Conservation (phyloP, 1,140 invertebrate species). For the Drosophila repletoides region DNA sequence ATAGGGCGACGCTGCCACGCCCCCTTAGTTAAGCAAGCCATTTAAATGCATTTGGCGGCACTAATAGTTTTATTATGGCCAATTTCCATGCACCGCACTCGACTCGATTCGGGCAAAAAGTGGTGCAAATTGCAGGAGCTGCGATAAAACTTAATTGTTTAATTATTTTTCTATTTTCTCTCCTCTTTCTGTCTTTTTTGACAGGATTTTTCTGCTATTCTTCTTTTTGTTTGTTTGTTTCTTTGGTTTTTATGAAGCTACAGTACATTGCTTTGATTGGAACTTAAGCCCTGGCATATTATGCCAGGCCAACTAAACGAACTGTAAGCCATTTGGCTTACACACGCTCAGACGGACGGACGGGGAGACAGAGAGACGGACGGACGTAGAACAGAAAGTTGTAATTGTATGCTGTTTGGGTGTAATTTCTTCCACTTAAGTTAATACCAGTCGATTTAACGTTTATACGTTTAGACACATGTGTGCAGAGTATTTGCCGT, state of each 20-base stretch:
- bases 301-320: slow-evolving; percentile 64
- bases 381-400: slow-evolving; percentile 9
- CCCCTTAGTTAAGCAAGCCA: slow-evolving; percentile 53
- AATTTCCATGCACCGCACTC: slow-evolving; percentile 9
- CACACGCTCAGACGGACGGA: background rate
- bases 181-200: background rate
- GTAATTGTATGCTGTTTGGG: slow-evolving; percentile 52
- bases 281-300: slow-evolving; percentile 74
- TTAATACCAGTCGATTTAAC: slow-evolving; percentile 60
- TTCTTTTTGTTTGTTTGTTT: background rate
- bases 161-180: slow-evolving; percentile 68
- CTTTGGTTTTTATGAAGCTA: slow-evolving; percentile 58
- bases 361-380: background rate
- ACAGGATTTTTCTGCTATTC: background rate
- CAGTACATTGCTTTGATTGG: slow-evolving; percentile 79
- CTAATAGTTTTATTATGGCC: slow-evolving; percentile 74
- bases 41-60: slow-evolving; percentile 71
- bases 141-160: slow-evolving; percentile 68
- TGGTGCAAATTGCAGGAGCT: slow-evolving; percentile 13
- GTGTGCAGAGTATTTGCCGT: slow-evolving; percentile 4
- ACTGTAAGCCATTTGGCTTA: slow-evolving; percentile 67
- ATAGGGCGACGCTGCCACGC: slow-evolving; percentile 27
- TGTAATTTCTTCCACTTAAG: slow-evolving; percentile 80
- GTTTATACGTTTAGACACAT: slow-evolving; percentile 36
- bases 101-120: too few relatives aligned